These are phyloP conservation scores for Keiferia lycopersicella DNA, from an alignment of 2,888 invertebrate species.

Conservation along the genomic window DNA sequence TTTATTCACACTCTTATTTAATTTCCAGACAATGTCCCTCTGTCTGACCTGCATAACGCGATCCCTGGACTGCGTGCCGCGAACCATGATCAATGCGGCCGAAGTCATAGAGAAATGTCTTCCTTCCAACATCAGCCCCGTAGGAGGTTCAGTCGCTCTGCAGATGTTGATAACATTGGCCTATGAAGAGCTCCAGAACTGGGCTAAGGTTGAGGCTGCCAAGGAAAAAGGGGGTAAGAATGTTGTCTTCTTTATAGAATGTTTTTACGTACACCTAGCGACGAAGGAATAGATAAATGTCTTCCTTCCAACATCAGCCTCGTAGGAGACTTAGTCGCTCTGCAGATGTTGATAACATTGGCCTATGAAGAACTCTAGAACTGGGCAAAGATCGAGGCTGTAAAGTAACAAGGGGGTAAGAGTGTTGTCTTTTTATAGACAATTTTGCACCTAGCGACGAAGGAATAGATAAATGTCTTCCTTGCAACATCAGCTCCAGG, in stretches of 20 bases:
- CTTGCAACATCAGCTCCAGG: constrained; percentile 85
- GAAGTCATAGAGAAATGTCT: constrained; percentile 84
- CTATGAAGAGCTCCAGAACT: constrained; percentile 84
- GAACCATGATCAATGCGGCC: constrained; percentile 80
- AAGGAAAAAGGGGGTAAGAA: constrained; percentile 56
- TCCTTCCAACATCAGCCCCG: constrained; percentile 86
- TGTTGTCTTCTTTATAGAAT: too few species aligned
- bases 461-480: constrained; percentile 85
- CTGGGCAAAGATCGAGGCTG: constrained; percentile 67
- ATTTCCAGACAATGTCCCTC: constrained; percentile 84
- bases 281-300: not conserved
- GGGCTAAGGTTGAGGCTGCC: constrained; percentile 64
- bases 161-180: constrained; percentile 86
- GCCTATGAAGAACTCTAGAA: constrained; percentile 85
- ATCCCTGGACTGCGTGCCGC: constrained; percentile 85
- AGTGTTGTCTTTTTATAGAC: not conserved
- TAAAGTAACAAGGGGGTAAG: constrained; percentile 60
- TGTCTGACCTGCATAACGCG: constrained; percentile 86
- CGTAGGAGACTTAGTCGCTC: constrained; percentile 84
- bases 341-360: constrained; percentile 86
- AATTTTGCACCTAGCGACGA: constrained; percentile 55
- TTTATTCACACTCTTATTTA: not conserved
- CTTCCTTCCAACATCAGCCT: constrained; percentile 84
- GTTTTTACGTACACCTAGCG: not conserved
- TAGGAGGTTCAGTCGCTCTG: constrained; percentile 86